A percentile compares a stretch with the other conserved stretches of the same genome.
Evolutionary conservation across 2,797 vertebrate genomes (phyloP).

Genomic region (Perodicticus potto): DNA sequence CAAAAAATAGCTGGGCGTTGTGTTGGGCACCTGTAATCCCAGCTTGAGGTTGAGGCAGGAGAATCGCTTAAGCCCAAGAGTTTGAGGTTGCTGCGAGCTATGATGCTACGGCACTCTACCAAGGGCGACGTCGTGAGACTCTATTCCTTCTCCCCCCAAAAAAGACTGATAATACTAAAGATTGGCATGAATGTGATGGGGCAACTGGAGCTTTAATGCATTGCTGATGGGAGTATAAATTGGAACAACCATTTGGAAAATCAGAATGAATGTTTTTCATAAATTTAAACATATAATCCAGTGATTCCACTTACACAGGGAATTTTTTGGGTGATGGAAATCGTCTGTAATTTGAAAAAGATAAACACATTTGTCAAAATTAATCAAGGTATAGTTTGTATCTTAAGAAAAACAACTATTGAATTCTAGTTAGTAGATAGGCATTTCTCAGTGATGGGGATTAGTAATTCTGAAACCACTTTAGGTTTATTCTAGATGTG

Average conservation of each 20-base stretch:
- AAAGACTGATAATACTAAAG: neutral
- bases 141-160: no score
- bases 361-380: constrained; percentile 35
- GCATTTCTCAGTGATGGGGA: constrained; percentile 13
- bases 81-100: no score
- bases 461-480: constrained; percentile 33
- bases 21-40: no score
- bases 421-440: constrained; percentile 27
- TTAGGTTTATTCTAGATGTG: neutral
- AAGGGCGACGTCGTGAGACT: no score
- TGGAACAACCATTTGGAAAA: neutral
- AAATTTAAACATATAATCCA: neutral
- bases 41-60: no score
- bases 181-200: neutral
- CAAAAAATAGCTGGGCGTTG: no score
- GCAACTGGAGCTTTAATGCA: neutral
- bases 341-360: neutral
- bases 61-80: no score
- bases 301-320: neutral
- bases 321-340: neutral
- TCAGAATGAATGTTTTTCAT: neutral
- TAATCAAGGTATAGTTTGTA: neutral
- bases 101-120: no score
- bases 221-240: neutral
- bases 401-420: constrained; percentile 18